These are phyloP conservation scores for Aricia agestis DNA, from an alignment of 1,140 invertebrate genomes.

Conservation along the genomic window DNA sequence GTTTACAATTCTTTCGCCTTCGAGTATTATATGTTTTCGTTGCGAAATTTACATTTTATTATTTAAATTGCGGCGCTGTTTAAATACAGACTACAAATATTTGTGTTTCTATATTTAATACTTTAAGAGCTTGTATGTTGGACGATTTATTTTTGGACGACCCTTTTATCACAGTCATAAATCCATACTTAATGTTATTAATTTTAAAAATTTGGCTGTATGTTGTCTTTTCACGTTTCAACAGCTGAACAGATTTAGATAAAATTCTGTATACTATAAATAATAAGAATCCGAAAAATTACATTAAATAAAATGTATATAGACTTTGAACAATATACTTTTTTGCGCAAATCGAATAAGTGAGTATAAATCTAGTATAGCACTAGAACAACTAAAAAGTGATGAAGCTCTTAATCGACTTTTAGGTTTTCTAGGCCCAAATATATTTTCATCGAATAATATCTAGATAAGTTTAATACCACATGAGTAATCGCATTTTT, in stretches of 20 bases:
- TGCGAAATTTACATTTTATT: conserved; percentile 28
- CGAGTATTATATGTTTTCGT: conserved; percentile 9
- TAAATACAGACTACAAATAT: background rate
- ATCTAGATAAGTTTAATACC: background rate
- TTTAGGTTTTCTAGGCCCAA: background rate
- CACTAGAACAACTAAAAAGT: no score
- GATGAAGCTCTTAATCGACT: background rate
- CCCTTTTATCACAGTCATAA: background rate
- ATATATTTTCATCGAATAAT: background rate
- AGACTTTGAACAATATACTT: no score
- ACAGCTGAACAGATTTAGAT: no score
- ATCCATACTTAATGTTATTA: background rate
- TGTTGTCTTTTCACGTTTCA: no score
- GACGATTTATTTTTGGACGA: background rate
- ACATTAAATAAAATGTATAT: no score
- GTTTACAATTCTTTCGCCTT: conserved; percentile 24
- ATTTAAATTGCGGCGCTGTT: background rate
- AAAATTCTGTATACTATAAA: no score
- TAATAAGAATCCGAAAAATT: no score
- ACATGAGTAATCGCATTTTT: background rate
- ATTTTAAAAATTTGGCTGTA: background rate
- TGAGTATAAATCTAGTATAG: no score
- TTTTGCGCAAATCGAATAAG: no score
- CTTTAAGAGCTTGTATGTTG: background rate
- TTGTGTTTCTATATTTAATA: background rate